Evolutionary conservation across 2,113 vertebrate genomes (phyloP), one percentile per base, ranked within the genome.

Genomic region (Anguilla rostrata): DNA sequence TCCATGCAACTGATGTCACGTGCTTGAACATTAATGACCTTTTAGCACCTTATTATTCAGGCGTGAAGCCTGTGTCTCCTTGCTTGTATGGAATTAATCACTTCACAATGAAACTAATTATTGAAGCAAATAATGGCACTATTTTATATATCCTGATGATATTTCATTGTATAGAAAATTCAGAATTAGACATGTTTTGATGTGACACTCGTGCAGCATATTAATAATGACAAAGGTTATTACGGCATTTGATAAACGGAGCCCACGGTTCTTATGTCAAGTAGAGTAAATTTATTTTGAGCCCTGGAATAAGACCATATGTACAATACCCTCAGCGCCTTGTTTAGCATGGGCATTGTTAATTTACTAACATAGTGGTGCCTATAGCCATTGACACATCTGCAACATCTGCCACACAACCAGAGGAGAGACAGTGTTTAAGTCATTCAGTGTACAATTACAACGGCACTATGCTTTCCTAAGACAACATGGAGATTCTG

Each of bases 281-380:
- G 71, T n/a, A 75, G 71, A 75, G 71, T 75, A 75, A 75, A 75
- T 75, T 6, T 9, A 75, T 34, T 75, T 34, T 34, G 26, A 75
- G n/a, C n/a, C 71, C 71, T 75, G n/a, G n/a, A 75, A 75, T 75
- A 26, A 75, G 71, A 5, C 71, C 71, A 75, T 75, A 75, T 75
- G 71, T 34, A 75, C 71, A 75, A 11, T 34, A 75, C n/a, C 71
- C 71, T 75, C n/a, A 75, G 71, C 16, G n/a, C 71, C 71, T 75
- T 75, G 71, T 75, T 9, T n/a, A 75, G n/a, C 71, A 34, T 75
- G 71, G 34, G 71, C 8, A 2, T 75, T 75, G 71, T 34, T 29
- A 22, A 34, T 75, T 75, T 75, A 34, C 71, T 34, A 75, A 75
- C 29, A 34, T 6, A 34, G 20, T 75, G 71, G 71, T 34, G 71